These are phyloP conservation scores for Propsilocerus akamusi DNA, from an alignment of 1,140 invertebrate genomes.

Conservation along the genomic window DNA sequence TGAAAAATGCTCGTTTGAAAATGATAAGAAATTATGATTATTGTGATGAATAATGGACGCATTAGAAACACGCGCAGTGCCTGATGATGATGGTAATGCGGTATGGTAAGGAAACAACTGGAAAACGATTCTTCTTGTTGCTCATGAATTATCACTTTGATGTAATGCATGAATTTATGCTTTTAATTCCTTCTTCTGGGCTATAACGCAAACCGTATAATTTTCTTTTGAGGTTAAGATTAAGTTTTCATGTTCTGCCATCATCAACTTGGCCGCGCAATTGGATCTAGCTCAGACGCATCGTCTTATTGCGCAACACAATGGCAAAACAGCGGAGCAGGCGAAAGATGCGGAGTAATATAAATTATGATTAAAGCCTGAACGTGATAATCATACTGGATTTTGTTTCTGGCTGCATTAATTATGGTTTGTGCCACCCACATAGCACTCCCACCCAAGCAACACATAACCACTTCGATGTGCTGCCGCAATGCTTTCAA, in stretches of 20 bases:
- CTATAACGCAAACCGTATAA: too few relatives aligned
- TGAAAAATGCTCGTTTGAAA: not conserved
- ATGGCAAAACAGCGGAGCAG: not conserved
- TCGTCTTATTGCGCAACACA: too few relatives aligned
- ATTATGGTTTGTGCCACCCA: too few relatives aligned
- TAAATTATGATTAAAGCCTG: constrained; percentile 2
- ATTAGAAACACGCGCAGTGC: not conserved
- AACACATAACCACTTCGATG: too few relatives aligned
- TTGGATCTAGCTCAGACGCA: too few relatives aligned
- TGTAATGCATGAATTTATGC: not conserved
- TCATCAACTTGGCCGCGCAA: too few relatives aligned
- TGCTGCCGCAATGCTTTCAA: too few relatives aligned
- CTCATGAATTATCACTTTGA: not conserved
- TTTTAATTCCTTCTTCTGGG: not conserved
- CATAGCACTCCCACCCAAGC: too few relatives aligned
- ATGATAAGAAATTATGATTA: constrained; percentile 3
- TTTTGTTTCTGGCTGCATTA: too few relatives aligned
- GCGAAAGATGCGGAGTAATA: not conserved
- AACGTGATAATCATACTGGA: not conserved
- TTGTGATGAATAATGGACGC: not conserved
- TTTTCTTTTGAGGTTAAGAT: too few relatives aligned
- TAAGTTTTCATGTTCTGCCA: too few relatives aligned
- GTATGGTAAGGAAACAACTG: not conserved
- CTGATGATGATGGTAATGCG: not conserved
- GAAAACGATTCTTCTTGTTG: too few relatives aligned